A percentile compares a stretch with the other conserved stretches of the same genome.
Conservation (phyloP, 2,797 vertebrate genomes). For the Leptatherina wallacei region DNA sequence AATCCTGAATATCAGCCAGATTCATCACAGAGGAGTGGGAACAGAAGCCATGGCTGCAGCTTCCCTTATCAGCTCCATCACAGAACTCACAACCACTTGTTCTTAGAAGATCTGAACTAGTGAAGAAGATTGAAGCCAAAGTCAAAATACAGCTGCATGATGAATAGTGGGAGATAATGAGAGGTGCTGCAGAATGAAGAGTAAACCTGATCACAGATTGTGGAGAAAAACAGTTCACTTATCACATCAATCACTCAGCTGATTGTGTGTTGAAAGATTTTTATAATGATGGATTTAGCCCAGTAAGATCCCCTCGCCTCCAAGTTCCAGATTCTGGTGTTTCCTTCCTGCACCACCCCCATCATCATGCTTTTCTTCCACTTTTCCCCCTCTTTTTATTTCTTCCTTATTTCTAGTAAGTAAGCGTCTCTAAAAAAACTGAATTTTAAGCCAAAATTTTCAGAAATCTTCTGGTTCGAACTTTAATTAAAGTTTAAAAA, state of each 20-base stretch:
- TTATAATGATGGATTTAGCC: neutral
- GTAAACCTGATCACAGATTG: neutral
- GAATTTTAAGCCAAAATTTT: neutral
- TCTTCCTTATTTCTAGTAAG: neutral
- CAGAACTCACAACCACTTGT: too few relatives aligned
- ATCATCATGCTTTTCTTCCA: neutral
- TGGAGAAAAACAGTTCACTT: neutral
- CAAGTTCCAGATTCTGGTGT: neutral
- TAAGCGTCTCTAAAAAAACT: neutral
- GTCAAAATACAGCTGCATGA: neutral
- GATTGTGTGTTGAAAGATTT: neutral
- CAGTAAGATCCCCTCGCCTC: neutral
- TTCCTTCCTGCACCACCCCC: neutral
- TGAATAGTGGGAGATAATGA: neutral
- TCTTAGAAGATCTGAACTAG: neutral
- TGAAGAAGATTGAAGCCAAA: neutral
- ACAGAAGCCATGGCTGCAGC: too few relatives aligned
- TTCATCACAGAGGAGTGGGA: neutral
- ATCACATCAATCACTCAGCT: neutral
- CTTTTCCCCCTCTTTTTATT: neutral
- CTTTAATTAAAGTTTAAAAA: neutral
- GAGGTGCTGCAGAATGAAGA: neutral
- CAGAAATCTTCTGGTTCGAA: neutral
- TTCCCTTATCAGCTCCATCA: neutral
- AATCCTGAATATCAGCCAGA: neutral